These are phyloP conservation scores for Diarsia brunnea DNA, from an alignment of 2,888 invertebrate species.

Conservation along the genomic window DNA sequence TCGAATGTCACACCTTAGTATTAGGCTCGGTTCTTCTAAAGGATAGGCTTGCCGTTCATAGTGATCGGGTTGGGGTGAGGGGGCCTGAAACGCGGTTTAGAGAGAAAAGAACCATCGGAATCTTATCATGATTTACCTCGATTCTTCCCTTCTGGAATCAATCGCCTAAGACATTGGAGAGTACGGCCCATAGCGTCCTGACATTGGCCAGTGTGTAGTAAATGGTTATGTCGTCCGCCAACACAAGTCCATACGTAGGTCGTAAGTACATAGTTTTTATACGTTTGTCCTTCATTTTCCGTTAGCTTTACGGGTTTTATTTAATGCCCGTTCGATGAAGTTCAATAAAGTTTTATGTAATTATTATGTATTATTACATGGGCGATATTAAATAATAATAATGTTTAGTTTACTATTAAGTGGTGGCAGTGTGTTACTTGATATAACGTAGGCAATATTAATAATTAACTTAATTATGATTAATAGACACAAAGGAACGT, in stretches of 20 bases:
- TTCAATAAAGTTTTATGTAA: slow-evolving; percentile 51
- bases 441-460: slow-evolving; percentile 27
- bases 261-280: slow-evolving; percentile 7
- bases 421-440: slow-evolving; percentile 23
- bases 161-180: background rate
- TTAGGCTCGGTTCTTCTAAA: background rate
- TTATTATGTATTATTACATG: slow-evolving; percentile 19
- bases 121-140: background rate
- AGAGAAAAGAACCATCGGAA: background rate
- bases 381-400: slow-evolving; percentile 29
- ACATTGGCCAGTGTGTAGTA: background rate
- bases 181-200: background rate
- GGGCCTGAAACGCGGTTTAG: too few species aligned
- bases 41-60: background rate
- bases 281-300: slow-evolving; percentile 44
- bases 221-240: background rate
- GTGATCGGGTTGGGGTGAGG: too few species aligned
- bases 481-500: slow-evolving; percentile 4
- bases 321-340: slow-evolving; percentile 42
- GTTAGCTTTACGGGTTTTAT: slow-evolving; percentile 34
- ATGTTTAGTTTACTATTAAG: slow-evolving; percentile 13
- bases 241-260: background rate
- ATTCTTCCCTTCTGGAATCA: background rate
- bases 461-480: slow-evolving; percentile 28
- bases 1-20: background rate